Evolutionary conservation across 2,797 vertebrate species (phyloP).

Genomic region (Telmatherina bonti): DNA sequence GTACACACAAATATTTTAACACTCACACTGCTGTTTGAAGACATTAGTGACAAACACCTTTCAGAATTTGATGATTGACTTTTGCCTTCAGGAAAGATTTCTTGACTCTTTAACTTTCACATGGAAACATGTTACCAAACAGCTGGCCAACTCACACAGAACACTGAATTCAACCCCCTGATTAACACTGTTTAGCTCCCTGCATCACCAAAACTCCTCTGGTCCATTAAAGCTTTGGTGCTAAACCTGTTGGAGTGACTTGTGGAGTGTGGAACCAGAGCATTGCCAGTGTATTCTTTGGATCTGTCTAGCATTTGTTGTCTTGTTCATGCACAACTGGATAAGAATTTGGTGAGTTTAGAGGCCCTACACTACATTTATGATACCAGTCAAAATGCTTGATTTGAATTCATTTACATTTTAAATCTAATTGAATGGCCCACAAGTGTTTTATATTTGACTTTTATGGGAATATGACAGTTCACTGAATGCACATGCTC

Average conservation of each 20-base stretch:
- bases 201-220: neutral
- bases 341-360: neutral
- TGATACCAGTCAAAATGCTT: neutral
- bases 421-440: too few relatives aligned
- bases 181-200: too few relatives aligned
- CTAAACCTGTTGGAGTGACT: neutral
- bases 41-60: neutral
- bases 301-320: neutral
- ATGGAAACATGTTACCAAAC: neutral
- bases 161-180: neutral
- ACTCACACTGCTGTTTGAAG: neutral
- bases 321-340: neutral
- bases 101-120: neutral
- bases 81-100: constrained; percentile 1
- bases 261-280: neutral
- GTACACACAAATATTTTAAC: constrained; percentile 8
- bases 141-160: neutral
- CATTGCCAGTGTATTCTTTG: neutral
- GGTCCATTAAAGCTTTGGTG: neutral
- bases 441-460: too few relatives aligned
- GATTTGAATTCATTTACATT: neutral
- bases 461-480: too few relatives aligned
- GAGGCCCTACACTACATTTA: neutral
- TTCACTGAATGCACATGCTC: too few relatives aligned
- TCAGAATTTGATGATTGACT: neutral